These are phyloP conservation scores for Meteorus cinctellus DNA, from an alignment of 2,888 invertebrate species.

Conservation along the genomic window DNA sequence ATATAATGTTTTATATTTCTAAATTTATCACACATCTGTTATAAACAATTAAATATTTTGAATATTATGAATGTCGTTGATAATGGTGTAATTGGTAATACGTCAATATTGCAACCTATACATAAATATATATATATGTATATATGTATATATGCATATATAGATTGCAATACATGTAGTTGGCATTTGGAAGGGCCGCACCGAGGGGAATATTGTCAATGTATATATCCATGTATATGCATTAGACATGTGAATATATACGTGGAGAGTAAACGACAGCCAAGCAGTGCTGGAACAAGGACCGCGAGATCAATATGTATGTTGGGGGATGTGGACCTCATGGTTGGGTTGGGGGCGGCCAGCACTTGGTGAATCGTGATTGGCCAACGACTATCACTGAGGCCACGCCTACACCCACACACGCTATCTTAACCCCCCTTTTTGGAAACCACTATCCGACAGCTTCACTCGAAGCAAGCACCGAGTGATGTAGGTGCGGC, in stretches of 20 bases:
- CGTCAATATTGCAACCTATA: too few species aligned
- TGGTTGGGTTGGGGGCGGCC: conserved; percentile 72
- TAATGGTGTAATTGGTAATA: too few species aligned
- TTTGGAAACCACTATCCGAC: conserved; percentile 54
- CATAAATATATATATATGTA: too few species aligned
- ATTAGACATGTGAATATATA: conserved; percentile 33
- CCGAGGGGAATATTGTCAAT: not conserved
- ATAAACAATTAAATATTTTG: too few species aligned
- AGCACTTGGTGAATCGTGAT: conserved; percentile 69
- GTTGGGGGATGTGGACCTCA: conserved; percentile 72
- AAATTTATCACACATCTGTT: too few species aligned
- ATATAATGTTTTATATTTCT: too few species aligned
- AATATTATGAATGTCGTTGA: too few species aligned
- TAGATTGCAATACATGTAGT: not conserved
- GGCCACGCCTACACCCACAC: conserved; percentile 73
- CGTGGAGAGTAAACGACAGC: conserved; percentile 46
- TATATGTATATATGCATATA: too few species aligned
- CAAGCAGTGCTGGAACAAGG: conserved; percentile 63
- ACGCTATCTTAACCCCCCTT: conserved; percentile 71
- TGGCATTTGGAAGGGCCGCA: conserved; percentile 5
- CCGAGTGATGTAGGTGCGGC: conserved; percentile 40
- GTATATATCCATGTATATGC: not conserved
- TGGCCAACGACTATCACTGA: conserved; percentile 71
- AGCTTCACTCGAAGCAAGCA: conserved; percentile 53
- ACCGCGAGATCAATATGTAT: conserved; percentile 74